Conservation (phyloP, 2,797 vertebrate species). For the Percopsis omiscomaycus region DNA sequence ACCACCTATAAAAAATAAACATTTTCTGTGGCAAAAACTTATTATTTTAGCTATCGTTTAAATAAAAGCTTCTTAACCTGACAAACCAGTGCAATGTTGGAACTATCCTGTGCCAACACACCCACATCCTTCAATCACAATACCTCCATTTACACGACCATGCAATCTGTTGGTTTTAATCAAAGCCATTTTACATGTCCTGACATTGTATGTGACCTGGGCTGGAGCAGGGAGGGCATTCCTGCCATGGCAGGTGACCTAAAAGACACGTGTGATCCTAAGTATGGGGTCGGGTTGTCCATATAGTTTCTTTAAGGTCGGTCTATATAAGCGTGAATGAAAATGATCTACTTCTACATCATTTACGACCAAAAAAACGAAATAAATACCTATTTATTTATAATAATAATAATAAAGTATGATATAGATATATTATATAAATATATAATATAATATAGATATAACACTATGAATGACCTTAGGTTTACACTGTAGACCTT, state of each 20-base stretch:
- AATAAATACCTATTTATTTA: too few species aligned
- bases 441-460: too few species aligned
- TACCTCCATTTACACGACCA: slow-evolving; percentile 45
- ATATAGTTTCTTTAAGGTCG: too few species aligned
- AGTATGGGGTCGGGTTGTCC: not conserved
- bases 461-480: too few species aligned
- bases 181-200: not conserved
- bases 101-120: slow-evolving; percentile 24
- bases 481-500: too few species aligned
- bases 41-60: slow-evolving; percentile 21
- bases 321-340: too few species aligned
- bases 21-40: slow-evolving; percentile 5
- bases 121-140: slow-evolving; percentile 34
- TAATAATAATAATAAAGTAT: too few species aligned
- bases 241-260: slow-evolving; percentile 14
- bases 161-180: slow-evolving; percentile 16
- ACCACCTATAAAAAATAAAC: not conserved
- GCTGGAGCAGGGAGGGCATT: not conserved
- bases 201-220: not conserved
- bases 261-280: slow-evolving; percentile 22
- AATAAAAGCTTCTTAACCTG: slow-evolving; percentile 15
- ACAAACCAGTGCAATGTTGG: slow-evolving; percentile 26
- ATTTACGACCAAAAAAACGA: too few species aligned
- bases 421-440: too few species aligned
- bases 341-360: too few species aligned